Base-by-base conservation (phyloP, 2,113 vertebrate species). In the Chloebia gouldiae region DNA sequence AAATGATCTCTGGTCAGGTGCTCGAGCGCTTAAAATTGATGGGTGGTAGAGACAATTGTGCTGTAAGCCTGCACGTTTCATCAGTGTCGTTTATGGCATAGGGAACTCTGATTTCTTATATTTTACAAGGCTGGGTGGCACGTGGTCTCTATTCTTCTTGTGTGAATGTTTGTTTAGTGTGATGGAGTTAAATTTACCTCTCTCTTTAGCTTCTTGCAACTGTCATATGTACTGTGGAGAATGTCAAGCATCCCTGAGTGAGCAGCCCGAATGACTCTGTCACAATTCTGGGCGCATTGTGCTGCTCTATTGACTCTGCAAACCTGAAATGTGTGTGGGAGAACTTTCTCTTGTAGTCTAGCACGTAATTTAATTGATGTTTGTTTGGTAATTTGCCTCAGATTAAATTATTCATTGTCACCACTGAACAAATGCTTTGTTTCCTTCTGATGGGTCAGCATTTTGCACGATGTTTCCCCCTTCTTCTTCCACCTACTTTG, bases 401-500 rank as follows among this genome's bases (percentile, higher is more conserved):
- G 68, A 82, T 82, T 81, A 83, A 90, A 69, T 92, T 92, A 97
- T 94, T 95, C 54, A 7, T 93, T 86, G 85, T 88, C 88, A 40
- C 45, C 59, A 14, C 69, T 91, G 80, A 96, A 96, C 65, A 94
- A 95, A 86, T 59, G 69, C 86, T 88, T 80, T 81, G 39, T 96
- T 39, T 88, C 69, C 60, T 88, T 96, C 71, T 86, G 42, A 51
- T 65, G 76, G 86, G 71, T 96, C 94, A 92, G 92, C 84, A n/a
- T 72, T 97, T 94, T 90, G 39, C 33, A 68, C 64, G 61, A 1
- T 66, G 40, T 92, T 96, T 93, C 20, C 42, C 86, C 57, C 66
- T 75, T 81, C 90, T 87, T 76, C 25, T 88, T 85, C 96, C 95
- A 92, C 96, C 96, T 96, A 95, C 96, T 95, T 95, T 18, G 51